Base-by-base conservation (phyloP, 2,888 invertebrate genomes). In the Tineola bisselliella region DNA sequence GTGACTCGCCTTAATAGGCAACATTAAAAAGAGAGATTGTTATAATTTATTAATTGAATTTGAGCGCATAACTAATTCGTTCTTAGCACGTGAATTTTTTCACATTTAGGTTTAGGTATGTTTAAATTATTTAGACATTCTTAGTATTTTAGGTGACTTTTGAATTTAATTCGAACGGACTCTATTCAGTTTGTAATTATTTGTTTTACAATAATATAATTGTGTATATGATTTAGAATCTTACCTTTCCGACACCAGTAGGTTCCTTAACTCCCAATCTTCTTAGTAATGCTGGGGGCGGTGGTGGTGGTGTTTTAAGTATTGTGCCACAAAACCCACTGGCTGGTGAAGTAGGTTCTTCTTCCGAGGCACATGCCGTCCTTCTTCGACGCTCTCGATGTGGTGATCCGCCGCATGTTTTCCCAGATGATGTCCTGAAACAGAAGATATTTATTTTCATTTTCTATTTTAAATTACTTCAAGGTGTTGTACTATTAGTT, bases 191-290 rank as follows among this genome's bases (percentile, higher is more conserved):
- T n/a, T n/a, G n/a, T n/a, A n/a, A n/a, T n/a, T n/a, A n/a, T n/a
- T n/a, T n/a, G n/a, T n/a, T n/a, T n/a, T n/a, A n/a, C n/a, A 25
- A 25, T 25, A 25, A 25, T 25, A 38, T 44, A 25, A 6, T 25
- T 25, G 4, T 25, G 2, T 25, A 6, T 6, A 25, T 25, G 4
- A 25, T 25, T 43, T 43, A n/a, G 3, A 43, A n/a, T 66, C 88
- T 81, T 76, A 94, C 94, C 92, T 95, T 94, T 65, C 94, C 94
- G 66, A 94, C 91, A 6, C 94, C 94, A 10, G 93, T 93, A 64
- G 92, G 89, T 76, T 94, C 93, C 69, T 91, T 93, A 61, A 93
- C 91, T 44, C 93, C 94, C 61, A 93, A 90, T 65, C 92, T 82
- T 61, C 94, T 84, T 17, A 95, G 88, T 61, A 95, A 86, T 10